Evolutionary conservation across 2,888 invertebrate genomes (phyloP).

Genomic region (Heterodera filipjevi): DNA sequence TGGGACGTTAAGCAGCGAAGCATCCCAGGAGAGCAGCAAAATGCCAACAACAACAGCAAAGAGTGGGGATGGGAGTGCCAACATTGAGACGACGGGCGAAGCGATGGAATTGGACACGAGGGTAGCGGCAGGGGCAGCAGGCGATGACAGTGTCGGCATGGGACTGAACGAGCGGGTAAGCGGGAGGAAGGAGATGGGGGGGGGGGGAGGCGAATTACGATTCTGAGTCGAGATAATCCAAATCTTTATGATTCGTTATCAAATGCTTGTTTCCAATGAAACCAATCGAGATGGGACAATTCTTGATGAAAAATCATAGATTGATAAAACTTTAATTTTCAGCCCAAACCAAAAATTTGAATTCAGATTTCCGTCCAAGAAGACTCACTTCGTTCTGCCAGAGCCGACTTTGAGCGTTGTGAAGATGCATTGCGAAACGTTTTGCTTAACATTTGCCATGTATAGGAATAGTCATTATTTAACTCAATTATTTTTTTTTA

Average conservation of each 20-base stretch:
- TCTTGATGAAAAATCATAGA: too few relatives aligned
- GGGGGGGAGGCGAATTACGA: too few relatives aligned
- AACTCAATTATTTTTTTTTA: constrained; percentile 59
- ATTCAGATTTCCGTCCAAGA: constrained; percentile 15
- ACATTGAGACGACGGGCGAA: not conserved
- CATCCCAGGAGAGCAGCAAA: constrained; percentile 13
- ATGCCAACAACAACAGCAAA: not conserved
- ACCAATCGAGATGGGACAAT: too few relatives aligned
- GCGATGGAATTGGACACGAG: not conserved
- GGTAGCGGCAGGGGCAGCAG: not conserved
- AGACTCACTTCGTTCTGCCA: constrained; percentile 2
- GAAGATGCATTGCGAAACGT: constrained; percentile 46
- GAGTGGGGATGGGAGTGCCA: not conserved
- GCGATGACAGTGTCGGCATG: not conserved
- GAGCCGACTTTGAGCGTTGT: constrained; percentile 25
- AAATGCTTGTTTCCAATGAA: too few relatives aligned
- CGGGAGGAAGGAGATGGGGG: not conserved
- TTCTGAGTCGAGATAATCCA: too few relatives aligned
- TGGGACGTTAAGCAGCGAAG: not conserved
- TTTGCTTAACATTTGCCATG: constrained; percentile 56
- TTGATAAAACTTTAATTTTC: too few relatives aligned
- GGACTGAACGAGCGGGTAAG: not conserved
- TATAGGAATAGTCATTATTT: constrained; percentile 30
- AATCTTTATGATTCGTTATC: too few relatives aligned
- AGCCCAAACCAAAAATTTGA: too few relatives aligned